phyloP scores from a whole-genome alignment of 2,113 vertebrate species.

The Cololabis saira region DNA sequence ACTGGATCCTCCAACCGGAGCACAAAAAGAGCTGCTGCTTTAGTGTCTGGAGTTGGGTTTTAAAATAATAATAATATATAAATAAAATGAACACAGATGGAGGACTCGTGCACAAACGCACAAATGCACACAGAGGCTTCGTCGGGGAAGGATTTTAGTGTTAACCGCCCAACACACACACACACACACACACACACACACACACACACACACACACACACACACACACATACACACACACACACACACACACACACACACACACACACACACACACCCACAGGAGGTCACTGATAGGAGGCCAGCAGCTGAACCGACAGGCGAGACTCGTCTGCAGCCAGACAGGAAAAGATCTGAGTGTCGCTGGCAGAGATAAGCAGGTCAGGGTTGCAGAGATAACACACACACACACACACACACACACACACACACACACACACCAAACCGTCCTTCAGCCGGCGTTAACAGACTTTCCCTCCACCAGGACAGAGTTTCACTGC shows the following conservation, averaged over 20 bases:
- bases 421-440: constrained; percentile 21
- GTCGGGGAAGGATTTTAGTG: constrained; percentile 40
- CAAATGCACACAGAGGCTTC: constrained; percentile 14
- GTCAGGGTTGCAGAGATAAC: constrained; percentile 58
- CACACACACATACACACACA: constrained; percentile 39
- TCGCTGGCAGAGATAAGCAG: constrained; percentile 56
- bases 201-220: constrained; percentile 43
- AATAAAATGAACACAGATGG: constrained; percentile 1
- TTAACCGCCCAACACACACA: no score
- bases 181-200: constrained; percentile 38
- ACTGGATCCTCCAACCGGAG: no score
- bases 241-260: constrained; percentile 35
- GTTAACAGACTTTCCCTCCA: constrained; percentile 50
- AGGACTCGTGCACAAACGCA: not conserved
- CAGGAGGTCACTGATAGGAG: constrained; percentile 60
- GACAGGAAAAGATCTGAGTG: constrained; percentile 35
- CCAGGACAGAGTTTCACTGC: constrained; percentile 56
- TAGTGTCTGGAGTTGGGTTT: no score
- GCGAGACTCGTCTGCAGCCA: constrained; percentile 24
- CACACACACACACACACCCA: constrained; percentile 39
- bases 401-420: not conserved
- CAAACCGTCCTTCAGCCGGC: constrained; percentile 5
- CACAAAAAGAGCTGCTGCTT: no score
- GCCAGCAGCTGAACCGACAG: constrained; percentile 52
- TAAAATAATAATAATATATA: no score